Conservation (phyloP, 2,113 vertebrate genomes). For the Aepyceros melampus region DNA sequence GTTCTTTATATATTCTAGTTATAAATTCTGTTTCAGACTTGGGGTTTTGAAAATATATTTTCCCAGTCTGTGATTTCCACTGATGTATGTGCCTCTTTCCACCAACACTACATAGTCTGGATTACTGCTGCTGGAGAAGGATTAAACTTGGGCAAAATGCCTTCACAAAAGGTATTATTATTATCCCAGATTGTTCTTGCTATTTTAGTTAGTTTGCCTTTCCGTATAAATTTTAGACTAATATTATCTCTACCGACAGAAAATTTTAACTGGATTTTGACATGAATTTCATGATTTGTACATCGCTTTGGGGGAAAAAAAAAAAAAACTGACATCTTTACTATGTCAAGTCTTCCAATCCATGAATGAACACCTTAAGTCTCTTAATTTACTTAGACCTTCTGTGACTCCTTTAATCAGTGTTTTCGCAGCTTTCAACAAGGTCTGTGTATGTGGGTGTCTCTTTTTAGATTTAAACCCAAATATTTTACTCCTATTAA, state of each 20-base stretch:
- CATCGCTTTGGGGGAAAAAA: neutral
- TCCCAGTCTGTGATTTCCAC: neutral
- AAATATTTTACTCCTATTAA: neutral
- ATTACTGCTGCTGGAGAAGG: neutral
- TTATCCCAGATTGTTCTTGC: neutral
- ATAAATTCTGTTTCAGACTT: neutral
- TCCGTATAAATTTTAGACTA: neutral
- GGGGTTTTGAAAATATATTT: neutral
- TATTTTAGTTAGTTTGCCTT: neutral
- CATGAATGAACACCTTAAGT: neutral
- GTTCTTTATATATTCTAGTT: neutral
- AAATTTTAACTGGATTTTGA: neutral
- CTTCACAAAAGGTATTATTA: neutral
- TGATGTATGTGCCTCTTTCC: neutral
- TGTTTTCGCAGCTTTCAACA: neutral
- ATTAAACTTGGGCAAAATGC: neutral
- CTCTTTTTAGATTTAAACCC: neutral
- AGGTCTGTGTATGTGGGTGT: neutral
- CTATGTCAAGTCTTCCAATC: neutral
- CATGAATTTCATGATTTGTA: neutral
- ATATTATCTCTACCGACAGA: neutral
- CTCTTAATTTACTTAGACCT: neutral
- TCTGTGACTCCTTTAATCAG: neutral
- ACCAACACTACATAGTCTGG: accelerated
- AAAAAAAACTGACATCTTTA: neutral